Evolutionary conservation across 2,113 vertebrate species (phyloP), one percentile per base, ranked within the genome.

Genomic region (Bubo blakistoni): DNA sequence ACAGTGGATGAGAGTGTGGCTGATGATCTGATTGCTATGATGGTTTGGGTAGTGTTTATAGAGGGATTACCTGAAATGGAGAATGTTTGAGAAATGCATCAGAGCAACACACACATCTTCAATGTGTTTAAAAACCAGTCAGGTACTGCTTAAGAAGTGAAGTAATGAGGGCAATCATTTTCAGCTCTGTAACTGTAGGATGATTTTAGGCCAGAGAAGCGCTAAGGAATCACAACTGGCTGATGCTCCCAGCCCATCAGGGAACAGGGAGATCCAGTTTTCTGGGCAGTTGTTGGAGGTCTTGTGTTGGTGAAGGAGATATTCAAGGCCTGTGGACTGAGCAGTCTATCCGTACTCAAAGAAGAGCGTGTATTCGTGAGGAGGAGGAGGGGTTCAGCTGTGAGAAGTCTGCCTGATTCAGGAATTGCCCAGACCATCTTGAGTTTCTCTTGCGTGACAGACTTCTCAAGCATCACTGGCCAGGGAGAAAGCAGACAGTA

Each of bases 381-480:
- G 67, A 81, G 90, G 70, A 91, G 70, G 29, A 83, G 51, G 29
- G 65, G 81, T 59, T 91, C 91, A 92, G 59, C 79, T 76, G 63
- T 42, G 79, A 90, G 63, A 95, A 94, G 72, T 51, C 67, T 93
- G 88, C 54, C 88, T 86, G 74, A 71, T 88, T 78, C 55, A 94
- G 79, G 88, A 96, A 86, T 92, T 90, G 71, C 65, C 63, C 1
- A 3, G 74, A 96, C 93, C 94, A 95, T 96, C 96, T 95, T 96
- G 95, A 94, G 86, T 40, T 94, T 73, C 55, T 97, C 94, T 94
- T 88, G 92, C 32, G 0, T 96, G 94, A 96, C 94, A 93, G 86
- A 90, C 63, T 93, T 95, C 94, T 94, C 94, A 96, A 47, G 94
- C 94, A 93, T 95, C 92, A 74, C 94, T 96, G 92, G 63, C 92